Evolutionary conservation across 1,140 invertebrate genomes (phyloP).

Genomic region (Drosophila sechellia): DNA sequence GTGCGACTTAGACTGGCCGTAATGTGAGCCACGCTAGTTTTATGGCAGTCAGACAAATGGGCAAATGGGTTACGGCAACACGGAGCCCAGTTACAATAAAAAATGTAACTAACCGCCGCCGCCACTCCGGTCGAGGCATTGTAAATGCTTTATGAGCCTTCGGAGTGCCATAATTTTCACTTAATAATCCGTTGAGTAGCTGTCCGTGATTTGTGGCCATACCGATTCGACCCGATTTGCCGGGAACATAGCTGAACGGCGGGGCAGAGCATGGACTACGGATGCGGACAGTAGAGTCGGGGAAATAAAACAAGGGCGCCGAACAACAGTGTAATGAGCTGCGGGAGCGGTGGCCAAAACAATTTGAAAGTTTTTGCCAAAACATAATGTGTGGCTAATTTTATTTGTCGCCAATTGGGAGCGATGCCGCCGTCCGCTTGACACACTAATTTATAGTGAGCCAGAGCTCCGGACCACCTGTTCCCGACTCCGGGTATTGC

Average conservation of each 20-base stretch:
- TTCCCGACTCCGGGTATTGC: constrained; percentile 54
- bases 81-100: constrained; percentile 75
- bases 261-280: background rate
- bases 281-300: background rate
- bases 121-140: constrained; percentile 53
- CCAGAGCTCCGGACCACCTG: constrained; percentile 57
- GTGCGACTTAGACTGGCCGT: constrained; percentile 48
- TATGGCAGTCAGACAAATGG: constrained; percentile 57
- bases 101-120: constrained; percentile 75
- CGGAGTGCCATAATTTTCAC: constrained; percentile 83
- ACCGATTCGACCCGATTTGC: constrained; percentile 43
- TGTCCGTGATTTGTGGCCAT: constrained; percentile 73
- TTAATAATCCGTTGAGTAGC: constrained; percentile 83
- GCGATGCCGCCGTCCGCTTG: constrained; percentile 42
- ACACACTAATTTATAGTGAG: constrained; percentile 73
- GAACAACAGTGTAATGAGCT: constrained; percentile 6
- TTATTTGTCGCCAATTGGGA: constrained; percentile 82
- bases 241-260: background rate
- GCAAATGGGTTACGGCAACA: constrained; percentile 71
- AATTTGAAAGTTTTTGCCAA: constrained; percentile 80
- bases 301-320: constrained; percentile 31
- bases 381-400: constrained; percentile 82
- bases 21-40: constrained; percentile 80
- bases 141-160: constrained; percentile 83
- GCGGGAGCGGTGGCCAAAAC: constrained; percentile 53